Percentiles rank a stretch among this genome's conserved stretches.
Evolutionary conservation across 2,888 invertebrate species (phyloP).

Genomic region (Neoascia interrupta): DNA sequence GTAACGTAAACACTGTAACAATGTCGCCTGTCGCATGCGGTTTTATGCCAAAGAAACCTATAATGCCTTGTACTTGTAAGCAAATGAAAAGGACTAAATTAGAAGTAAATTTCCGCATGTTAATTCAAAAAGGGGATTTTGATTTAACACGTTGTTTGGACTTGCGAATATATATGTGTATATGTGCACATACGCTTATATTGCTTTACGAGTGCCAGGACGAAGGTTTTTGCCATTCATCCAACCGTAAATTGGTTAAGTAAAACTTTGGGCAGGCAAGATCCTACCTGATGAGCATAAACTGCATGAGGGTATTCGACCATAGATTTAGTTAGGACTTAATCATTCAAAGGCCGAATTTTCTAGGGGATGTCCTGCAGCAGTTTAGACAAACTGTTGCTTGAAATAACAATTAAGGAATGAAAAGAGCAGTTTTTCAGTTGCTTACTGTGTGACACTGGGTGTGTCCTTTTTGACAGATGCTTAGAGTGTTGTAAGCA

Average conservation of each 20-base stretch:
- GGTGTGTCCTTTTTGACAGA: no score
- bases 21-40: constrained; percentile 55
- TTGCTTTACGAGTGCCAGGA: constrained; percentile 6
- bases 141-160: constrained; percentile 55
- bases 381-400: no score
- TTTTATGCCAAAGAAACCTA: constrained; percentile 43
- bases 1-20: constrained; percentile 59
- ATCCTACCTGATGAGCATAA: constrained; percentile 19
- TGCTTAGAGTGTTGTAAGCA: no score
- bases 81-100: constrained; percentile 64
- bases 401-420: no score
- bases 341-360: no score
- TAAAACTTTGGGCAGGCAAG: constrained; percentile 18
- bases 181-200: constrained; percentile 13
- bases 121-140: constrained; percentile 61
- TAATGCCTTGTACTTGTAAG: constrained; percentile 13
- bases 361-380: no score
- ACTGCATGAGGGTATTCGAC: no score
- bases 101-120: constrained; percentile 65
- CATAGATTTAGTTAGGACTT: no score
- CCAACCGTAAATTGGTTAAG: constrained; percentile 39
- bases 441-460: no score
- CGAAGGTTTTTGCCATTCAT: no score
- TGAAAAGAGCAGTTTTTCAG: no score
- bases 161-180: no score